Evolutionary conservation across 1,140 invertebrate species (phyloP), one percentile per base, ranked within the genome.

Genomic region (Thrips palmi): DNA sequence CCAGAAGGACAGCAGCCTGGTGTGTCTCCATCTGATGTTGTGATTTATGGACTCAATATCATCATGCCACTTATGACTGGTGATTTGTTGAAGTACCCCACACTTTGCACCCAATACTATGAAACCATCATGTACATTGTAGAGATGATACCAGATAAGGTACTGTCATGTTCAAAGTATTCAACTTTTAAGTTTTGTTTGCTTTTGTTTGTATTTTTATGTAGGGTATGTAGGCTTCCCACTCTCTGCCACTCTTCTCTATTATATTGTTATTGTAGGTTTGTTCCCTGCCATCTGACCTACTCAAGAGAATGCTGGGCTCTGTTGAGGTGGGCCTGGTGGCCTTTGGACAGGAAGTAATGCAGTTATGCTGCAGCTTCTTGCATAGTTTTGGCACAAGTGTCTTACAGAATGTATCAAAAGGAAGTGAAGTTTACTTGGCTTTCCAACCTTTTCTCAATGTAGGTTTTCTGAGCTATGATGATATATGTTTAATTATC

Each of bases 61-160:
- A 60, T 84, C 33, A 72, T 82, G 62, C 78, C 79, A 15, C 53
- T 84, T 33, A 78, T 84, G 67, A 77, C 65, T 31, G 56, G 67
- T n/a, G 73, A 83, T 49, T 51, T 84, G 15, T 54, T 83, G 5
- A 69, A 77, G 51, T 76, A 80, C 54, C 72, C 70, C 11, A 61
- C 63, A 3, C 53, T 86, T 10, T 82, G 79, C 50, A 48, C 59
- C 22, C 64, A 74, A 53, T 75, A 65, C 55, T 68, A 62, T 46
- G 15, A 7, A n/a, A n/a, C 11, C 10, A 11, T n/a, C 29, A 31
- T 7, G 29, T 31, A 27, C 22, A 19, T 7, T 35, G 6, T 35
- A 20, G 7, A 15, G 7, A 32, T 8, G 14, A 7, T 15, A n/a
- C 17, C 7, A 6, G 14, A 8, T 7, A n/a, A 10, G 7, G 14